Percentiles rank a stretch among this genome's conserved stretches.
These are phyloP conservation scores for Gymnogyps californianus DNA, from an alignment of 2,113 vertebrate genomes.

Conservation along the genomic window DNA sequence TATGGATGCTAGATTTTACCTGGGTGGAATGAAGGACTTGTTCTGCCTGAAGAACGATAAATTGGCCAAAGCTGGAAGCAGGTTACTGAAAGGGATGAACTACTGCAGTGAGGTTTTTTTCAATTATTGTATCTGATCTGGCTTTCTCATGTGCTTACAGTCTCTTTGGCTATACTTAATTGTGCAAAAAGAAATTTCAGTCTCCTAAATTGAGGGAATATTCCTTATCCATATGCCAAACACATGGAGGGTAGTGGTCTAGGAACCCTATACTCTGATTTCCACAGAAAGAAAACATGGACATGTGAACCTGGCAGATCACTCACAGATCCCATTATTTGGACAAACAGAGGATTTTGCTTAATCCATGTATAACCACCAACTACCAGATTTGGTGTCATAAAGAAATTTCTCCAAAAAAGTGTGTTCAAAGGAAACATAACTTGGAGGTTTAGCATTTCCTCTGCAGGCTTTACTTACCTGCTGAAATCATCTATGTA, in stretches of 20 bases:
- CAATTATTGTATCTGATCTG: neutral
- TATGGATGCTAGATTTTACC: neutral
- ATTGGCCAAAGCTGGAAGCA: neutral
- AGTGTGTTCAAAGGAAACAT: neutral
- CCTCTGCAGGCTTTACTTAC: neutral
- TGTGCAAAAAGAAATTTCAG: neutral
- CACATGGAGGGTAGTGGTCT: neutral
- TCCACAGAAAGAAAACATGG: neutral
- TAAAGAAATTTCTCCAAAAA: neutral
- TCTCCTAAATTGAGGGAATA: neutral
- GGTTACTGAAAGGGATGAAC: neutral
- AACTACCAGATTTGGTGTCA: neutral
- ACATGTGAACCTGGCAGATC: neutral
- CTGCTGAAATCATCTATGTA: neutral
- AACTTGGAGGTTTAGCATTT: neutral
- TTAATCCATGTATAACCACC: neutral
- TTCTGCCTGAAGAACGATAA: neutral
- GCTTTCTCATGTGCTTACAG: neutral
- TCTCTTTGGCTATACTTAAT: neutral
- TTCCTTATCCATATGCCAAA: neutral
- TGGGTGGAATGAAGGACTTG: neutral
- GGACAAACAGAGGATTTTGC: neutral
- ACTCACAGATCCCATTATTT: neutral
- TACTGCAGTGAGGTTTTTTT: neutral
- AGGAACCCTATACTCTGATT: neutral